Base-by-base conservation (phyloP, 2,888 invertebrate genomes). In the Chalcosyrphus nemorum region DNA sequence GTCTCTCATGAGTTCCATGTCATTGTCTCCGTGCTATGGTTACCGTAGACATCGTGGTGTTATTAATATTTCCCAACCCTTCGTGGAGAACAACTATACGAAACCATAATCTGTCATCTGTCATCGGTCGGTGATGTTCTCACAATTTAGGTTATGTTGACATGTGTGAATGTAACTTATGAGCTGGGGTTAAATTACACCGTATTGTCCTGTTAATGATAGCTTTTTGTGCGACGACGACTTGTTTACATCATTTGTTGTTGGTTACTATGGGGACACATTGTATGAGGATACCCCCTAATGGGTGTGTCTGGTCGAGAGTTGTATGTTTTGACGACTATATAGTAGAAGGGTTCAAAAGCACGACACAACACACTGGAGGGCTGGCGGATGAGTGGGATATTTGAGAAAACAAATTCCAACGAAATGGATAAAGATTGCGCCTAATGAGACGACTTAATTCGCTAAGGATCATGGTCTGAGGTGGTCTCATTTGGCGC, bases 121-220 rank as follows among this genome's bases (percentile, higher is more conserved):
- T 63, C 70, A 70, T 54, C 68, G 59, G 24, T 7, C 2, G 68
- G 17, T 19, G 13, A 59, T 45, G 68, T 68, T 76, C 76, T 68
- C 76, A 76, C 68, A 76, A 68, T 76, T 35, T 45, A 19, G 68
- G 70, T 38, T 77, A 52, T 70, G 52, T 61, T 76, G 76, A 52
- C 61, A 52, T 52, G 63, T 43, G 74, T 54, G 35, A 63, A 45
- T 59, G 61, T 29, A 9, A 27, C 19, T 32, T 19, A 29, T 52
- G 66, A 17, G 50, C 29, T 1, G 17, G 70, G 43, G 32, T 70
- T 77, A 35, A 19, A 54, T 77, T 77, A 77, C 77, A 61, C 29
- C 13, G n/a, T 47, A 70, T 61, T 77, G 61, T 70, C 70, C 70
- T 77, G 43, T n/a, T 70, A 77, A 70, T 77, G 77, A 77, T 54